phyloP scores from a whole-genome alignment of 2,113 vertebrate species.

The Hippocampus guttulatus region DNA sequence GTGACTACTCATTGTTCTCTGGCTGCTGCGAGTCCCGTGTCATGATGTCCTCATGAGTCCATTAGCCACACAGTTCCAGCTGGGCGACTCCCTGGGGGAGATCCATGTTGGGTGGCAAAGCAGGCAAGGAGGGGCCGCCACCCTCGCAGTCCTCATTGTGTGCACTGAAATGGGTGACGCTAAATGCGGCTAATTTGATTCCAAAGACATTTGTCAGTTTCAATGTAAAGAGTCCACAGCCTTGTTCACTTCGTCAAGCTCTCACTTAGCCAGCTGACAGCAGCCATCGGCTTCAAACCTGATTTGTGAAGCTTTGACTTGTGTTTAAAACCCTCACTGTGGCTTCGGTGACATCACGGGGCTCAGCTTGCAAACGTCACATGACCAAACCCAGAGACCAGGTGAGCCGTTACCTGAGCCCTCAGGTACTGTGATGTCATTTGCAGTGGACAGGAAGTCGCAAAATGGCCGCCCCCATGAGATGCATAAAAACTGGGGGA shows the following conservation, averaged over 20 bases:
- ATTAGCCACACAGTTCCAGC: slow-evolving; percentile 49
- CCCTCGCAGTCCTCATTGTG: slow-evolving; percentile 34
- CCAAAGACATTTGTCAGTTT: slow-evolving; percentile 35
- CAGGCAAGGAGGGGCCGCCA: neutral
- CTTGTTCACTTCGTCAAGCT: neutral
- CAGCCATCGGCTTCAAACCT: neutral
- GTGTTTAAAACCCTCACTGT: neutral
- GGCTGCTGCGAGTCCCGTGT: neutral
- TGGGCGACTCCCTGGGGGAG: slow-evolving; percentile 25
- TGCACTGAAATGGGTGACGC: slow-evolving; percentile 56
- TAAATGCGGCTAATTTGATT: slow-evolving; percentile 64
- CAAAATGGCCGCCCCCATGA: too few species aligned
- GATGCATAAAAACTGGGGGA: too few species aligned
- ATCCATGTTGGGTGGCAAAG: neutral
- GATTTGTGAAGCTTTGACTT: neutral
- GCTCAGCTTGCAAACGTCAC: too few species aligned
- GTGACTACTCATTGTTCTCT: too few species aligned
- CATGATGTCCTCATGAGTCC: slow-evolving; percentile 4
- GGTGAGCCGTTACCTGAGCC: too few species aligned
- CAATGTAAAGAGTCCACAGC: neutral
- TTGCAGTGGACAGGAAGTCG: too few species aligned
- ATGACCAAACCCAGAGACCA: too few species aligned
- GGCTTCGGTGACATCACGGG: too few species aligned
- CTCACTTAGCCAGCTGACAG: too few species aligned
- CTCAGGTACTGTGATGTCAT: too few species aligned